Conservation (phyloP, 37 sponge, comb jelly and placozoan genomes). For the Halichondria panicea region DNA sequence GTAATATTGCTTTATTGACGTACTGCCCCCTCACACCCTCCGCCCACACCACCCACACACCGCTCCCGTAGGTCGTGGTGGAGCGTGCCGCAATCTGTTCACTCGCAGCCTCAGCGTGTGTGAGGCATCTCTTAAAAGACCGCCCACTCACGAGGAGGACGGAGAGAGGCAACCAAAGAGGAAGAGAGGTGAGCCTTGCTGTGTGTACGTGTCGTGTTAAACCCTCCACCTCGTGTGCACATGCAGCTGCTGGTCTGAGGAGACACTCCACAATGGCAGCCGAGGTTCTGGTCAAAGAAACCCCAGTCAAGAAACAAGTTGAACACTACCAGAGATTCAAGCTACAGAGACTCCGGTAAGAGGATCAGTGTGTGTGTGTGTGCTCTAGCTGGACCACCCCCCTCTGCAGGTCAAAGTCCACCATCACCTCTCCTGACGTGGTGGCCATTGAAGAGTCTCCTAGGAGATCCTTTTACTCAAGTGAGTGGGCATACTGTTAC, state of each 20-base stretch:
- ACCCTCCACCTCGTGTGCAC: no score
- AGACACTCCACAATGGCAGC: no score
- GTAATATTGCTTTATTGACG: no score
- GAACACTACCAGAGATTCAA: constrained; percentile 63
- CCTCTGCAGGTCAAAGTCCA: not conserved
- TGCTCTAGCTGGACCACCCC: not conserved
- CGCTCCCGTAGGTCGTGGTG: no score
- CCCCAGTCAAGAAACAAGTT: constrained; percentile 78
- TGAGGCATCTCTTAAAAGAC: no score
- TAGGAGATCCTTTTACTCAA: constrained; percentile 45
- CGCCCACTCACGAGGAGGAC: not conserved
- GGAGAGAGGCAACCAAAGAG: not conserved
- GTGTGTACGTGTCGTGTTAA: not conserved
- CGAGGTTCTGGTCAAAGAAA: constrained; percentile 58
- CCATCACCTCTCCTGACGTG: not conserved
- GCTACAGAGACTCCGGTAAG: constrained; percentile 57
- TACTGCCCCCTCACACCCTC: no score
- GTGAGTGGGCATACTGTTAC: not conserved
- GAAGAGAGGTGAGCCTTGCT: not conserved
- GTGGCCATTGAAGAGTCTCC: constrained; percentile 37
- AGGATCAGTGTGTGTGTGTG: not conserved
- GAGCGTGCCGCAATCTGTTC: constrained; percentile 52
- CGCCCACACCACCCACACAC: no score
- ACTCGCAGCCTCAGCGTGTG: constrained; percentile 32
- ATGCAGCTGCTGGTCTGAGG: no score